These are phyloP conservation scores for Ctenosaura bakeri DNA, from an alignment of 2,797 vertebrate species.

Conservation along the genomic window DNA sequence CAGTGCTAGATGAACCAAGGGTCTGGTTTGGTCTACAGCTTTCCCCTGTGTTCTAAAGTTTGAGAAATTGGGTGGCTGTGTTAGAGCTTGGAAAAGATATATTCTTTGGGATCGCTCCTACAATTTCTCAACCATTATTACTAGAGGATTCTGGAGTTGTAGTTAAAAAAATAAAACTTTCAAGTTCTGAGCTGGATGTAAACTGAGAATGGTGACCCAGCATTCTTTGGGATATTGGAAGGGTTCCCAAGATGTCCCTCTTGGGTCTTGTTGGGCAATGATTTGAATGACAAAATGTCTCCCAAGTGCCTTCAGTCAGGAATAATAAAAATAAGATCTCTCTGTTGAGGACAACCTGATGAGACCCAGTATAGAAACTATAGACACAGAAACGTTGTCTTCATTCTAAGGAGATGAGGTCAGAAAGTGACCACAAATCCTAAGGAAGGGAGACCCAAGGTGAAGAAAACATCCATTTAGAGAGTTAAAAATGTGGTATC, in stretches of 20 bases:
- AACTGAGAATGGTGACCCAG: not conserved
- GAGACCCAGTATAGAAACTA: not conserved
- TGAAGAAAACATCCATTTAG: no score
- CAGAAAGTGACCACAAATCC: no score
- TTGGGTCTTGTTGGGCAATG: not conserved
- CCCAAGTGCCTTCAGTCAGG: not conserved
- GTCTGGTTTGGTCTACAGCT: no score
- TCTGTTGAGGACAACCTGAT: not conserved
- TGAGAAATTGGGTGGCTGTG: not conserved
- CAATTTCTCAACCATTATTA: not conserved
- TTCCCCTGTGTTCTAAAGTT: not conserved
- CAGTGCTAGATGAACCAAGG: not conserved
- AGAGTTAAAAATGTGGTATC: no score
- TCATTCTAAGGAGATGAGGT: no score
- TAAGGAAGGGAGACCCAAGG: no score
- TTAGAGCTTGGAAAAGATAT: not conserved
- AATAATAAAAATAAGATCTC: not conserved
- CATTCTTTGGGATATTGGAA: not conserved
- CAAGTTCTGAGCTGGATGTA: not conserved
- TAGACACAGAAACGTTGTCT: not conserved
- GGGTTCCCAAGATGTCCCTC: not conserved
- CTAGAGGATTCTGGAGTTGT: not conserved
- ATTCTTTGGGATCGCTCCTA: not conserved
- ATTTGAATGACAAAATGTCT: not conserved
- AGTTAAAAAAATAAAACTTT: not conserved